Conservation (phyloP, 2,888 invertebrate species). For the Sesia apiformis region DNA sequence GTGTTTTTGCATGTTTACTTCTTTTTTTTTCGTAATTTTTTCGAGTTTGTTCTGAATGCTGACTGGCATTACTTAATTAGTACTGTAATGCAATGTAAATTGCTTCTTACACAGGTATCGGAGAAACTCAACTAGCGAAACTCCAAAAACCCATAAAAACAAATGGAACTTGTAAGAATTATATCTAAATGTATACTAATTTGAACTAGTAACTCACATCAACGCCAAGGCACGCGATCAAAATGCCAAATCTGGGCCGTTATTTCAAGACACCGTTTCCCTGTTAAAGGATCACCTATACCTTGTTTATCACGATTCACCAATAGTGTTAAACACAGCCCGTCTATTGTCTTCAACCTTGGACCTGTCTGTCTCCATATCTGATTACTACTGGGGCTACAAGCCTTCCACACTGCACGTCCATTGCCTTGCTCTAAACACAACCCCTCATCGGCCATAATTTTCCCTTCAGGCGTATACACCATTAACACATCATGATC, state of each 20-base stretch:
- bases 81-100: no score
- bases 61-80: no score
- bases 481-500: slow-evolving; percentile 81
- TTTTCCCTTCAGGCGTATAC: slow-evolving; percentile 78
- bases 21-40: no score
- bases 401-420: slow-evolving; percentile 81
- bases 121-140: no score
- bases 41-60: no score
- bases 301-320: slow-evolving; percentile 30
- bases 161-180: no score
- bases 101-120: no score
- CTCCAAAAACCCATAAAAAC: no score
- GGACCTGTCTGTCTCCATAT: slow-evolving; percentile 78
- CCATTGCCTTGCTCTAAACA: slow-evolving; percentile 83
- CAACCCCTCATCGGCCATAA: slow-evolving; percentile 92
- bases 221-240: slow-evolving; percentile 80
- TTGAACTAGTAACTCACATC: background rate
- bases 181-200: background rate
- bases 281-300: slow-evolving; percentile 61
- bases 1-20: no score
- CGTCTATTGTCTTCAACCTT: slow-evolving; percentile 42
- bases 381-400: slow-evolving; percentile 78
- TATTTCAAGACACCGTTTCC: slow-evolving; percentile 73
- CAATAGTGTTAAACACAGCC: slow-evolving; percentile 44
- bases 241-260: slow-evolving; percentile 80